These are phyloP conservation scores for Belgica antarctica DNA, from an alignment of 2,888 invertebrate species.

Conservation along the genomic window DNA sequence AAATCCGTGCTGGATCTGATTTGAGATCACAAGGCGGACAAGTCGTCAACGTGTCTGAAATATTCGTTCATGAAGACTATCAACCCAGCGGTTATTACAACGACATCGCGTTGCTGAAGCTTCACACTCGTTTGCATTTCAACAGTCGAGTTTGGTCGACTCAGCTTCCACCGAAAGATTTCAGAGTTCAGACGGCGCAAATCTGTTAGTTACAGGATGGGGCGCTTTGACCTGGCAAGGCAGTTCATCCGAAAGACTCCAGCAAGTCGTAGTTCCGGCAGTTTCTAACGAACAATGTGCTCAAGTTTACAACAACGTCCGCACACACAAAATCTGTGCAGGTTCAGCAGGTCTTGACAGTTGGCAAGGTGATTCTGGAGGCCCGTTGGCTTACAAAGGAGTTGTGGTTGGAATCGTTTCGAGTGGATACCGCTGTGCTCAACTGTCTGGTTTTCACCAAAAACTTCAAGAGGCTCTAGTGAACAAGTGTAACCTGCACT, in stretches of 20 bases:
- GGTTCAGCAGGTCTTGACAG: conserved; percentile 16
- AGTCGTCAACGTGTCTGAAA: not conserved
- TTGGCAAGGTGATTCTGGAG: conserved; percentile 25
- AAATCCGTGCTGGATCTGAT: conserved; percentile 36
- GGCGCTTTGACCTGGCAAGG: conserved; percentile 28
- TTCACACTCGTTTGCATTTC: not conserved
- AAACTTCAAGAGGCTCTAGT: no score
- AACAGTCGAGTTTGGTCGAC: conserved; percentile 26
- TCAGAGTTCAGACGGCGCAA: not conserved
- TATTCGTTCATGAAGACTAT: conserved; percentile 19
- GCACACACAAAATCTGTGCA: conserved; percentile 20
- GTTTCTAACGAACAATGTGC: conserved; percentile 32
- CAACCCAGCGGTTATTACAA: conserved; percentile 8
- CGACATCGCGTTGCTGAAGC: conserved; percentile 17
- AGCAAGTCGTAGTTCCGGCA: conserved; percentile 26
- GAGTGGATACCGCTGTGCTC: conserved; percentile 4
- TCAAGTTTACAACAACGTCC: conserved; percentile 15
- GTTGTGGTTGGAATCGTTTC: conserved; percentile 17
- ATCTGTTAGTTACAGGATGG: conserved; percentile 15
- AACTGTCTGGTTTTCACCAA: conserved; percentile 10
- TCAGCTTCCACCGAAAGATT: conserved; percentile 27
- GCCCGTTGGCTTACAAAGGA: conserved; percentile 6
- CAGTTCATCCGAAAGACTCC: conserved; percentile 18
- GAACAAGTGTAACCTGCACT: no score
- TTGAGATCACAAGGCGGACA: conserved; percentile 41